Base-by-base conservation (phyloP, 2,113 vertebrate genomes). In the Sialia sialis region DNA sequence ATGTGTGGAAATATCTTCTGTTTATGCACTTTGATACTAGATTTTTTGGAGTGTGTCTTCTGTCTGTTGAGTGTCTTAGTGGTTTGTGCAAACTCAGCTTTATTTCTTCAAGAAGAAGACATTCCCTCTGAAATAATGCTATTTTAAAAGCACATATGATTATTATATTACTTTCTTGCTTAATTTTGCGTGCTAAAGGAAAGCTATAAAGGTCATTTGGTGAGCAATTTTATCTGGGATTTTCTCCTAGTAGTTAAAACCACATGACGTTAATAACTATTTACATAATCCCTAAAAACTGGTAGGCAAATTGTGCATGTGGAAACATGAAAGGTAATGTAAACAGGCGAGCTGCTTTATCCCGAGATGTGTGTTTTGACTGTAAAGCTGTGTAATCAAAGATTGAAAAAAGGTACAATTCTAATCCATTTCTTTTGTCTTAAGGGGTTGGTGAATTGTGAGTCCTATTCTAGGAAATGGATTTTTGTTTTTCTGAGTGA, bases 231-330 rank as follows among this genome's bases (percentile, higher is more conserved):
- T 93, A 85, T 93, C 74, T 79, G 55, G 84, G 87, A 85, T 94
- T 92, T 95, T 95, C 58, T 91, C 49, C 44, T 75, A 14, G 32
- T 81, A 48, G 54, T 85, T 94, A 80, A 89, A 93, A 77, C 74
- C 75, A 59, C 63, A 79, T 83, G 77, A 58, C 9, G 17, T 87
- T 94, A 94, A 81, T 86, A 92, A 89, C 84, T 93, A 56, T 91
- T 95, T 94, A 87, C 87, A 80, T 95, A 93, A 90, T 91, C 51
- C 55, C 51, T 93, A 59, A 87, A 97, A 95, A 69, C 59, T 43
- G 46, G 21, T 83, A 62, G 87, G 85, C 78, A 87, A 85, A 89
- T 87, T 80, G 58, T 88, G 55, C 69, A 62, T 18, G 7, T 94
- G 84, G 74, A 89, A 89, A 73, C 81, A 62, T 66, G 82, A 89